These are phyloP conservation scores for Alethe diademata DNA, from an alignment of 2,113 vertebrate genomes.

Conservation along the genomic window DNA sequence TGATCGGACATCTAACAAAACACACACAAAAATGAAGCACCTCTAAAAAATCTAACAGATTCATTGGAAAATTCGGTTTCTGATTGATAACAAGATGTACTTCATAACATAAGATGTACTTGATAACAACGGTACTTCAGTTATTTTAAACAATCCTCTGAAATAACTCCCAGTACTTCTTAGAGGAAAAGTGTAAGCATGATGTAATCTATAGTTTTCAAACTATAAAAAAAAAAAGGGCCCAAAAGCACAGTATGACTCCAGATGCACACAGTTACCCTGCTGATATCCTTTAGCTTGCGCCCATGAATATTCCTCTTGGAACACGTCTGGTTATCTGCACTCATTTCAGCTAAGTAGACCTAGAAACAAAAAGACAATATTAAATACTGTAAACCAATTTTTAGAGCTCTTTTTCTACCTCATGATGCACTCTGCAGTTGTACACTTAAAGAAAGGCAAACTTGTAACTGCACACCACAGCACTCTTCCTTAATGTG, in stretches of 20 bases:
- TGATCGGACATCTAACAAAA: conserved; percentile 87
- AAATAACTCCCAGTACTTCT: background rate
- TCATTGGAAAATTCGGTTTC: background rate
- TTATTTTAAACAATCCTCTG: background rate
- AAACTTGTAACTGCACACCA: background rate
- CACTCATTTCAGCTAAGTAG: conserved; percentile 95
- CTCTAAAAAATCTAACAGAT: background rate
- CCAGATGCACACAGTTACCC: conserved; percentile 76
- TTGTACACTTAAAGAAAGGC: background rate
- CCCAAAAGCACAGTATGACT: background rate
- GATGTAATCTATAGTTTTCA: background rate
- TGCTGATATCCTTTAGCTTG: conserved; percentile 90
- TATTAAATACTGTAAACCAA: background rate
- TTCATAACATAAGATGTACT: too few species aligned
- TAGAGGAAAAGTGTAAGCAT: background rate
- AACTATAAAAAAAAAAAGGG: background rate
- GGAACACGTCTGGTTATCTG: conserved; percentile 91
- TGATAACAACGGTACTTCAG: background rate
- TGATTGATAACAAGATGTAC: background rate
- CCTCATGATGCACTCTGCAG: background rate
- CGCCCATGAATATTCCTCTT: conserved; percentile 96
- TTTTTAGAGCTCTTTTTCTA: background rate
- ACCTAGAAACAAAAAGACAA: conserved; percentile 77
- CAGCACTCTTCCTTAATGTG: background rate
- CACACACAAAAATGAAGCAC: conserved; percentile 8